These are phyloP conservation scores for Neogale vison DNA, from an alignment of 2,113 vertebrate genomes.

Conservation along the genomic window DNA sequence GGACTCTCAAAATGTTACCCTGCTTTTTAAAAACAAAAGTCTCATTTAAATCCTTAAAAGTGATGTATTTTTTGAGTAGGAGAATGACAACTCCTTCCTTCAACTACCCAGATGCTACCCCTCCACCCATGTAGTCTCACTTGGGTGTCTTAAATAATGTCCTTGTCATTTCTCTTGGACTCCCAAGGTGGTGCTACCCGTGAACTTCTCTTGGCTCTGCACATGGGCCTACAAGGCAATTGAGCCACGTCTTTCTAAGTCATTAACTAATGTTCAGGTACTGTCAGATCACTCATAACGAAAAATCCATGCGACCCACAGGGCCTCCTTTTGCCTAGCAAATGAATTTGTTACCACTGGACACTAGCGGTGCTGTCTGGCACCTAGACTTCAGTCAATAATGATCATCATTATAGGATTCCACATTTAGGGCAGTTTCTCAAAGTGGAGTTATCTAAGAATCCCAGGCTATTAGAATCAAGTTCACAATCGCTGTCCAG, in stretches of 20 bases:
- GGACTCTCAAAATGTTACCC: conserved; percentile 7
- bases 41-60: conserved; percentile 36
- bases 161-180: conserved; percentile 20
- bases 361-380: background rate
- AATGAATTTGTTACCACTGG: background rate
- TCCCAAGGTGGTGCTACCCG: background rate
- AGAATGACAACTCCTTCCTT: background rate
- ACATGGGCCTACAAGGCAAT: background rate
- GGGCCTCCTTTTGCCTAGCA: conserved; percentile 32
- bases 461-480: background rate
- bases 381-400: background rate
- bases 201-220: background rate
- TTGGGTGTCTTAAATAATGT: conserved; percentile 50
- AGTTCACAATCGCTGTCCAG: background rate
- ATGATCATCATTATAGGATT: background rate
- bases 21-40: conserved; percentile 21
- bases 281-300: background rate
- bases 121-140: background rate
- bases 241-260: conserved; percentile 3
- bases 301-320: conserved; percentile 45
- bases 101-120: background rate
- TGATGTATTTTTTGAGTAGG: conserved; percentile 11
- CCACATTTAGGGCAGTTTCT: background rate
- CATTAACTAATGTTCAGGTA: conserved; percentile 20
- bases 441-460: background rate